phyloP scores from a whole-genome alignment of 2,113 vertebrate species.

The Suricata suricatta region DNA sequence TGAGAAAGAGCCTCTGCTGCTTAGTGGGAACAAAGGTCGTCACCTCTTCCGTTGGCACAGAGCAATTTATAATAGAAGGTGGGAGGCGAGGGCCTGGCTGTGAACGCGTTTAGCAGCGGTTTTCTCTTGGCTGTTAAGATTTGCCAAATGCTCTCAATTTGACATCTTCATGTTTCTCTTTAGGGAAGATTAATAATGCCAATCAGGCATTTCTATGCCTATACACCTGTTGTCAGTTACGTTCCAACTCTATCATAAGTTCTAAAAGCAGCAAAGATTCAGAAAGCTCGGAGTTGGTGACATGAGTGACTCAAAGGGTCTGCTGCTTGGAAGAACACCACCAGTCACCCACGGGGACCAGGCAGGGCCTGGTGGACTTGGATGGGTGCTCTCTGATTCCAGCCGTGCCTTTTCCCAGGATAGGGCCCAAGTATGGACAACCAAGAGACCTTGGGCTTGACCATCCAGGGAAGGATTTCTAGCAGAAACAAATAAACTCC shows the following conservation, averaged over 20 bases:
- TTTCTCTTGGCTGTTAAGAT: constrained; percentile 15
- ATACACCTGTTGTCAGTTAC: not conserved
- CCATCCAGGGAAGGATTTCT: not conserved
- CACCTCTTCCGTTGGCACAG: not conserved
- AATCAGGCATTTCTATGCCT: not conserved
- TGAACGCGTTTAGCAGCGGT: not conserved
- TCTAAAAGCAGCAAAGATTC: not conserved
- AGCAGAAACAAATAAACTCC: not conserved
- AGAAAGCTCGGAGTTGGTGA: not conserved
- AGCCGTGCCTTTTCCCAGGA: not conserved
- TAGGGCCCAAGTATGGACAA: not conserved
- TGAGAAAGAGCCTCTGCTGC: not conserved
- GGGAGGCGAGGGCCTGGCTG: not conserved
- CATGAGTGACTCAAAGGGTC: not conserved
- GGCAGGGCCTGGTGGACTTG: not conserved
- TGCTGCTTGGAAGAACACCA: not conserved
- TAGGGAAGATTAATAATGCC: constrained; percentile 18
- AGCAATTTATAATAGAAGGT: not conserved
- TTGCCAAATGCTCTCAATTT: not conserved
- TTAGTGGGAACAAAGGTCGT: not conserved
- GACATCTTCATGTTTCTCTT: constrained; percentile 41
- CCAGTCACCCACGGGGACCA: accelerated
- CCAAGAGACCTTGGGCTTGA: not conserved
- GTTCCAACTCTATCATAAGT: not conserved
- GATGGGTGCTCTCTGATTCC: not conserved